Base-by-base conservation (phyloP, 1,140 invertebrate species). In the Calosoma granatense region DNA sequence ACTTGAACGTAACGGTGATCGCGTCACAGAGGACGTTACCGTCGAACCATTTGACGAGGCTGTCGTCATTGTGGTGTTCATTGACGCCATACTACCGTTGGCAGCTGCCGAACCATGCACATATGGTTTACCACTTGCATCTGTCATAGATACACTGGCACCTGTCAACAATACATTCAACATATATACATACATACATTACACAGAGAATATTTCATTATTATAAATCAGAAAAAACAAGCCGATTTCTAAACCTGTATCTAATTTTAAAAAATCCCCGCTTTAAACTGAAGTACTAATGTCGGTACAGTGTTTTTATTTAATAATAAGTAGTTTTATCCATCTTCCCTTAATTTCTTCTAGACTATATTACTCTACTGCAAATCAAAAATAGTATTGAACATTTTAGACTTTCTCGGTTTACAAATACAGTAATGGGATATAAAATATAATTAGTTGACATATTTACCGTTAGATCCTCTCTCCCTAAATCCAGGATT, bases 401-500 rank as follows among this genome's bases (percentile, higher is more conserved):
- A n/a, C n/a, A n/a, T n/a, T n/a, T n/a, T n/a, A n/a, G n/a, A n/a
- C n/a, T n/a, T n/a, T n/a, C n/a, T n/a, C n/a, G n/a, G n/a, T n/a
- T n/a, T n/a, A n/a, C n/a, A n/a, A n/a, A n/a, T n/a, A n/a, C n/a
- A n/a, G n/a, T n/a, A n/a, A n/a, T n/a, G n/a, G n/a, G n/a, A n/a
- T n/a, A n/a, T n/a, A n/a, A n/a, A n/a, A n/a, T n/a, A n/a, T n/a
- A n/a, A n/a, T n/a, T n/a, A n/a, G n/a, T n/a, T n/a, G n/a, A n/a
- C n/a, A n/a, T n/a, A 26, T 60, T 76, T 74, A 82, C 83, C 84
- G 63, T 78, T 78, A 56, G 71, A 76, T 61, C 80, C 77, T 55
- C 81, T 80, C 61, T 91, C 88, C 68, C 86, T 81, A 68, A 88
- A 91, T 15, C 87, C 87, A 4, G 87, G 88, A 76, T 92, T 92